A percentile compares a stretch with the other conserved stretches of the same genome.
These are phyloP conservation scores for Drosophila stalkeri DNA, from an alignment of 2,888 invertebrate genomes.

Conservation along the genomic window DNA sequence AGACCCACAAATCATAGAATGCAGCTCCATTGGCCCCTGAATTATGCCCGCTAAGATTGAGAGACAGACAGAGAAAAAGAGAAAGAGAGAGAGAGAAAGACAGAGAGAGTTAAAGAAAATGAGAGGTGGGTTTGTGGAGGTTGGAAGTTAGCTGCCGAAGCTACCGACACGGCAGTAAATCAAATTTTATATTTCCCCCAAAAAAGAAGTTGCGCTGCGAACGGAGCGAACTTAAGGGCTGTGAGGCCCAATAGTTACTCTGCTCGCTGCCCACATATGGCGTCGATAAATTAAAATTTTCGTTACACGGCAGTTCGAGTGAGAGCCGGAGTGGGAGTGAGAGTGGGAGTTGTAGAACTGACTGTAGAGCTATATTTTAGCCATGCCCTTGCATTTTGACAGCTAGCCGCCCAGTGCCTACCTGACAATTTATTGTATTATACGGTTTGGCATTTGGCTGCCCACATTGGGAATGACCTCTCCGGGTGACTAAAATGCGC, in stretches of 20 bases:
- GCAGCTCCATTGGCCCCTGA: conserved; percentile 72
- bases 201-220: conserved; percentile 61
- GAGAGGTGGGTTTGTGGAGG: not conserved
- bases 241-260: conserved; percentile 69
- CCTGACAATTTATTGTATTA: conserved; percentile 79
- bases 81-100: not conserved
- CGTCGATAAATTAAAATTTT: conserved; percentile 85
- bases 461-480: conserved; percentile 64
- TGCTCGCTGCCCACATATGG: conserved; percentile 80
- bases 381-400: conserved; percentile 72
- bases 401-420: conserved; percentile 69
- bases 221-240: conserved; percentile 53
- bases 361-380: conserved; percentile 54
- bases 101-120: not conserved
- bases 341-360: conserved; percentile 1
- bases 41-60: conserved; percentile 61
- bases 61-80: not conserved
- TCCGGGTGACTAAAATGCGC: conserved; percentile 33
- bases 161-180: conserved; percentile 80
- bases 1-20: conserved; percentile 76
- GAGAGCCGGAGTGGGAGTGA: not conserved
- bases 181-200: conserved; percentile 84
- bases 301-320: conserved; percentile 32
- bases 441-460: conserved; percentile 66
- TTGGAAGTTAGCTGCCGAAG: conserved; percentile 45